Percentiles rank a stretch among this genome's conserved stretches.
phyloP scores from a whole-genome alignment of 2,888 invertebrate species.

The Campoplex capitator region DNA sequence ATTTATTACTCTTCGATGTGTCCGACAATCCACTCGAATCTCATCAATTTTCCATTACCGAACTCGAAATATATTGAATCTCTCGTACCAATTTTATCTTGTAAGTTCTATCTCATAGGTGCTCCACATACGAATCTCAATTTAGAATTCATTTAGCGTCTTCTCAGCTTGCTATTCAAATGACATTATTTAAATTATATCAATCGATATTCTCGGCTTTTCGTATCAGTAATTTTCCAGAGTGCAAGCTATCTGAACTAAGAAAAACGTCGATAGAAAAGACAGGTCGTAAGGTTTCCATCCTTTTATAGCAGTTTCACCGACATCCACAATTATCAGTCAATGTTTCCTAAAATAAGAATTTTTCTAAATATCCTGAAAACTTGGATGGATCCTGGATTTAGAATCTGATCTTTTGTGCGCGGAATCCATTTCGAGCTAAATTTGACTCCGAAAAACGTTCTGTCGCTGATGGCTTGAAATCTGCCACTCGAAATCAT shows the following conservation, averaged over 20 bases:
- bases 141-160: not conserved
- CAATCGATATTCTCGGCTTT: not conserved
- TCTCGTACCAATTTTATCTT: not conserved
- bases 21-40: slow-evolving; percentile 21
- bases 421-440: slow-evolving; percentile 33
- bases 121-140: not conserved
- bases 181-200: too few relatives aligned
- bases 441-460: slow-evolving; percentile 38
- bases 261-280: not conserved
- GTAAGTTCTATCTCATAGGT: not conserved
- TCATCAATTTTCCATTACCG: slow-evolving; percentile 23
- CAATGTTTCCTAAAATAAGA: not conserved
- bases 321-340: not conserved
- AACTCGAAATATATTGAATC: not conserved
- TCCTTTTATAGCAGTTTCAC: not conserved
- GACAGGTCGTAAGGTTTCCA: not conserved
- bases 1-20: not conserved
- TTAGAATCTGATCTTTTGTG: slow-evolving; percentile 31
- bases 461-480: slow-evolving; percentile 21
- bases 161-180: too few relatives aligned
- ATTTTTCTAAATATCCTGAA: slow-evolving; percentile 1
- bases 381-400: not conserved
- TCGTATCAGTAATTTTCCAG: not conserved
- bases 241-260: not conserved
- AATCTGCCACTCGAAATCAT: slow-evolving; percentile 56